Evolutionary conservation across 2,113 vertebrate species (phyloP).

Genomic region (Gallinago jamesoni): DNA sequence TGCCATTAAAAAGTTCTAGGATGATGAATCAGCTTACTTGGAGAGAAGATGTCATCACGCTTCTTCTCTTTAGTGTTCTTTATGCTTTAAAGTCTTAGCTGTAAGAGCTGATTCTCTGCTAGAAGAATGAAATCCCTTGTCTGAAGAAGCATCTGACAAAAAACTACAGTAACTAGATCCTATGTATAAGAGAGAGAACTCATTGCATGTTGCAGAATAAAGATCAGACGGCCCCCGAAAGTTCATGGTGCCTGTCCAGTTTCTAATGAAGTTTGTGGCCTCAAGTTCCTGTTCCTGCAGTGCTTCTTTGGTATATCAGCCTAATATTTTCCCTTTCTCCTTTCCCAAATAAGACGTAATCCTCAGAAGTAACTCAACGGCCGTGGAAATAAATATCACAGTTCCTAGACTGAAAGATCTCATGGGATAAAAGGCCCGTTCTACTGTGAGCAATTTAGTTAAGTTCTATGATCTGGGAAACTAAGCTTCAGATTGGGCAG

Average conservation of each 20-base stretch:
- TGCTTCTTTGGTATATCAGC: background rate
- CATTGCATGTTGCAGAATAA: background rate
- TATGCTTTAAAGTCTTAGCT: background rate
- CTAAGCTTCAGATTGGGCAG: background rate
- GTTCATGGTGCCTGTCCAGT: background rate
- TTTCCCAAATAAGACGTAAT: conserved; percentile 42
- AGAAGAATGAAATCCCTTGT: background rate
- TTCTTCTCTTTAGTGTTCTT: background rate
- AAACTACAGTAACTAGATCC: background rate
- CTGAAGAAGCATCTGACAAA: background rate
- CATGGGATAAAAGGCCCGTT: background rate
- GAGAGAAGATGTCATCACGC: background rate
- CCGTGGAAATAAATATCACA: conserved; percentile 14
- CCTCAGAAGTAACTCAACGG: conserved; percentile 19
- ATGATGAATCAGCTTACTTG: background rate
- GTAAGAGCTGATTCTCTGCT: background rate
- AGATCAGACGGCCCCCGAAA: background rate
- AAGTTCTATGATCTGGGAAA: background rate
- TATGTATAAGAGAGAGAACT: background rate
- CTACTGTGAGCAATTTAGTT: background rate
- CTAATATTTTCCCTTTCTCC: conserved; percentile 47
- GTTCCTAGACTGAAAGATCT: conserved; percentile 51
- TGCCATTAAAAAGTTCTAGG: conserved; percentile 1
- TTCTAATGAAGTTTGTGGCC: background rate
- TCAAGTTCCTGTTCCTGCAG: background rate